phyloP scores from a whole-genome alignment of 2,113 vertebrate genomes.

The Pyxicephalus adspersus region DNA sequence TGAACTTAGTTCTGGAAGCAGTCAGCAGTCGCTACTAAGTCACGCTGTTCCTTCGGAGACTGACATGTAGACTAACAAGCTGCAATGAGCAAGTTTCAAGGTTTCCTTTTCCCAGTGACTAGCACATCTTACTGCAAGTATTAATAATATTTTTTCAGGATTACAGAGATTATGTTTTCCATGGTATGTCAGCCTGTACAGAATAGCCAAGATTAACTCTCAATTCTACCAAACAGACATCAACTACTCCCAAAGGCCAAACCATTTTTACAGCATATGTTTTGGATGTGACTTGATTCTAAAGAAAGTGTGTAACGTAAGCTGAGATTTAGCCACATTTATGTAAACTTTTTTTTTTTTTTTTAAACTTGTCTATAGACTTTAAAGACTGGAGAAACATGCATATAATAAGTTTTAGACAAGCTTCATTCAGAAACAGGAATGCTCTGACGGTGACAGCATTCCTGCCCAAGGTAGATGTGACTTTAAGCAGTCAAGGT shows the following conservation, averaged over 20 bases:
- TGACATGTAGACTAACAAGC: slow-evolving; percentile 27
- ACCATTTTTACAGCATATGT: background rate
- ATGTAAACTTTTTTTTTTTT: no score
- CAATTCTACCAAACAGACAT: background rate
- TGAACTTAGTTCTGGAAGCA: background rate
- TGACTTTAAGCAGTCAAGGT: no score
- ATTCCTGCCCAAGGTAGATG: no score
- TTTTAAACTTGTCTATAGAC: no score
- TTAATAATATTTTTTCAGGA: slow-evolving; percentile 26
- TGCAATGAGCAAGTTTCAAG: slow-evolving; percentile 29
- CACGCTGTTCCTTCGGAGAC: slow-evolving; percentile 10
- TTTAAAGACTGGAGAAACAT: no score
- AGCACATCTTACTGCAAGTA: slow-evolving; percentile 1
- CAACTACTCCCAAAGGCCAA: background rate
- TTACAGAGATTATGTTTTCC: slow-evolving; percentile 22
- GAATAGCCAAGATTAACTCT: slow-evolving; percentile 20
- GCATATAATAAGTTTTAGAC: no score
- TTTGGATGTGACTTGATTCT: no score
- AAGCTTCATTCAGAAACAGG: no score
- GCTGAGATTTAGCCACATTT: no score
- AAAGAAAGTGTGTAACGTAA: no score
- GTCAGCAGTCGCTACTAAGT: background rate
- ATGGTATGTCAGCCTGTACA: background rate
- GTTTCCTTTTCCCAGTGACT: slow-evolving; percentile 4
- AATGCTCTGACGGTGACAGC: no score